Evolutionary conservation across 2,888 invertebrate genomes (phyloP).

Genomic region (Leistus spinibarbis): DNA sequence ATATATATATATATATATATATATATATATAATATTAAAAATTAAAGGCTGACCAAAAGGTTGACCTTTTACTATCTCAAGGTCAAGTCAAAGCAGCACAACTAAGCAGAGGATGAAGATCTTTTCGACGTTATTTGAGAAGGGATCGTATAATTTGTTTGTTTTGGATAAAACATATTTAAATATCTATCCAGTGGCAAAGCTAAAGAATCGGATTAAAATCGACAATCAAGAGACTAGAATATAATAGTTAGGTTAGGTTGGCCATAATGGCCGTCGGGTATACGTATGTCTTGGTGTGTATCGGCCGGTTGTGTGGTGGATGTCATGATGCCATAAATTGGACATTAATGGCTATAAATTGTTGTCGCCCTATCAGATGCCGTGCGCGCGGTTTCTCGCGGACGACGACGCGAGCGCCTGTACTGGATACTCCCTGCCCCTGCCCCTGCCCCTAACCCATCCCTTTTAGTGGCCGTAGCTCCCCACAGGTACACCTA

Average conservation of each 20-base stretch:
- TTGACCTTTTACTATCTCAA: too few species aligned
- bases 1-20: too few species aligned
- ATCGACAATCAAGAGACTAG: background rate
- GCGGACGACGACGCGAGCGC: slow-evolving; percentile 9
- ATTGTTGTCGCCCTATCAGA: slow-evolving; percentile 51
- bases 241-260: too few species aligned
- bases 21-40: too few species aligned
- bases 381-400: slow-evolving; percentile 36
- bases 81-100: too few species aligned
- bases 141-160: too few species aligned
- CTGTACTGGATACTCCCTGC: slow-evolving; percentile 4
- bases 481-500: background rate
- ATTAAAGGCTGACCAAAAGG: too few species aligned
- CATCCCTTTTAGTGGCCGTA: background rate
- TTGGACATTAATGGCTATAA: slow-evolving; percentile 54
- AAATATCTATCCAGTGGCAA: too few species aligned
- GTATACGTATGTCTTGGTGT: slow-evolving; percentile 46
- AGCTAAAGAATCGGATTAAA: too few species aligned
- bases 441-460: background rate
- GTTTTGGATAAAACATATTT: too few species aligned
- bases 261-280: slow-evolving; percentile 3
- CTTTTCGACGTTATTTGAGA: too few species aligned
- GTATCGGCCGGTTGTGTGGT: slow-evolving; percentile 46
- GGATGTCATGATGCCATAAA: slow-evolving; percentile 54
- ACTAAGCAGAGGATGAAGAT: too few species aligned